Evolutionary conservation across 1,140 invertebrate species (phyloP), one percentile per base, ranked within the genome.

Genomic region (Drosophila punjabiensis): DNA sequence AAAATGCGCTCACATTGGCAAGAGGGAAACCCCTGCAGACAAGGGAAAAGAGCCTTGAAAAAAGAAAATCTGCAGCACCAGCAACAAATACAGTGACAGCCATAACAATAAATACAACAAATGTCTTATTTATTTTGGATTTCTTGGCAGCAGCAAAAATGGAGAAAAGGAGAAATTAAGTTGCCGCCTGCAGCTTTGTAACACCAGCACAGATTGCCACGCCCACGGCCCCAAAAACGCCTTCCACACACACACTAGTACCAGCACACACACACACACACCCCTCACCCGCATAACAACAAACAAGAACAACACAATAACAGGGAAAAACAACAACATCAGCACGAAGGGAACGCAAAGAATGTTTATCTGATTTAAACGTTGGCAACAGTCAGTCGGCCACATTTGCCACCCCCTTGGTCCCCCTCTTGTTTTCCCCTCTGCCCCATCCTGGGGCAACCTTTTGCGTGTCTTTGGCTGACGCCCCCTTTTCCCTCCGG

Each of bases 331-430:
- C 61, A 84, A 47, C 60, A 81, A 28, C 41, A 60, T 58, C 53
- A 60, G 50, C 76, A 80, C 35, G 80, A 81, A 78, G 76, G 65
- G 30, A 79, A 52, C n/a, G 41, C 65, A 78, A 70, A 58, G 76
- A 89, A 84, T 85, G 75, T 82, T 88, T 88, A 88, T 88, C 85
- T 79, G 85, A 88, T 88, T 88, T 88, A 88, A 88, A 88, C 85
- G 85, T 76, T 88, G 77, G 65, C 86, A 85, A 76, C 63, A 89
- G 66, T 79, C 63, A 89, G 66, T 76, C 75, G 85, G 58, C 80
- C 56, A 78, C 65, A 78, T 58, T 70, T 69, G 9, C 24, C 59
- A 13, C 32, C 56, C 32, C 56, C 32, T n/a, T 5, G 14, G 14
- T 39, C 16, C 55, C 55, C 53, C 39, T 43, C 18, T 33, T 33